Base-by-base conservation (phyloP, 1,140 invertebrate species). In the Dendrolimus punctatus region DNA sequence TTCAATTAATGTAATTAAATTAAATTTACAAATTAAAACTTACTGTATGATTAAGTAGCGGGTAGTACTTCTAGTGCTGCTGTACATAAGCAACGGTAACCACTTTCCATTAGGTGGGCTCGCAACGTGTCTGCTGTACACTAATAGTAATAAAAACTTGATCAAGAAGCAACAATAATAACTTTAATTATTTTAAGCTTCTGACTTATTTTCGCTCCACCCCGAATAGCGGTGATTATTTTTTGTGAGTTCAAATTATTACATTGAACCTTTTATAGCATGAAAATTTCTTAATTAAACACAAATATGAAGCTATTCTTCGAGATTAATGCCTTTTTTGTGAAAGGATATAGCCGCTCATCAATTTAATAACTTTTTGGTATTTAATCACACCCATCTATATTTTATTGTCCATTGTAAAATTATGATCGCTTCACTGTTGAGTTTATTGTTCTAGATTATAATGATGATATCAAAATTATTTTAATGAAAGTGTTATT, bases 201-300 rank as follows among this genome's bases (percentile, higher is more conserved):
- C 68, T 53, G 63, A 59, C 59, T 57, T 57, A 47, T 64, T 63
- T 56, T 68, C 58, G 23, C 60, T 66, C 60, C 36, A 60, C 56
- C 39, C 53, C 68, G 58, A 62, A 60, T 57, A 40, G 40, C 53
- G 8, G 23, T 49, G 51, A 51, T 47, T 50, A 45, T 60, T 60
- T 68, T 73, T 60, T 54, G 55, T 23, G 23, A 23, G 23, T 23
- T 46, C 50, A 62, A 54, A 62, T 76, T 76, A 74, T 66, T 74
- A 66, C 53, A 54, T 61, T 46, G 58, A 55, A 51, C 62, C 66
- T 62, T 62, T 71, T 76, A 76, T 72, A 76, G 71, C 71, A 74
- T 76, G 64, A 78, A 76, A 78, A 76, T 74, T 62, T 60, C 58
- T 74, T 80, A 80, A 80, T 80, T 80, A 78, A 78, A 80, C 73